Base-by-base conservation (phyloP, 2,888 invertebrate genomes). In the Melinaea marsaeus region DNA sequence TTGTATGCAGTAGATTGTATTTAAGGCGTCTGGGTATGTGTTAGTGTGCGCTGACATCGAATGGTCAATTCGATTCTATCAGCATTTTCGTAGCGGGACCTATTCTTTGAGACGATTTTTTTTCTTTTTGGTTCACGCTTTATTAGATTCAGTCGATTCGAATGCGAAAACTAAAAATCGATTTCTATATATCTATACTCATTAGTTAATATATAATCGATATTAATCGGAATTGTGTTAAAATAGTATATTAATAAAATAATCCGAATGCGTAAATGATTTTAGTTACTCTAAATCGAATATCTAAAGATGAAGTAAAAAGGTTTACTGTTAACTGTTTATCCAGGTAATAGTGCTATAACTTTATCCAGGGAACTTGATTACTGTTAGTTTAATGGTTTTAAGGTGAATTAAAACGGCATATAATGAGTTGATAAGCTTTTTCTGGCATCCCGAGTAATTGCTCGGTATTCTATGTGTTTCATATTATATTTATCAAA, bases 1-100 rank as follows among this genome's bases (percentile, higher is more conserved):
- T 72, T 47, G 62, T 46, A 13, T 71, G 64, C 35, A 0, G n/a
- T 11, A 3, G n/a, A 9, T 46, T 34, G 56, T 55, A 62, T 48
- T 60, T 68, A 61, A 47, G 64, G 13, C 59, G 51, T 55, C 46
- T 47, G 62, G 62, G 59, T 64, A 63, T 64, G 69, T 71, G 67
- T 72, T 68, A 74, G 67, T 32, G 71, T 68, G 66, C 74, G 78
- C 78, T 80, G 81, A 79, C 82, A 74, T 74, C 73, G 75, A 79
- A 77, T 77, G 75, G 79, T 72, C 80, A 76, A 81, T 81, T 76
- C 75, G 73, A 80, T 83, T 80, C 79, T 79, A 82, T 84, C 82
- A 80, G 79, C 78, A 76, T 73, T 79, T 75, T 75, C 70, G 72
- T 70, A 72, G 69, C 63, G 70, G 51, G 32, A 51, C 69, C 66